A percentile compares a stretch with the other conserved stretches of the same genome.
phyloP scores from a whole-genome alignment of 2,797 vertebrate genomes.

The Lutjanus campechanus region DNA sequence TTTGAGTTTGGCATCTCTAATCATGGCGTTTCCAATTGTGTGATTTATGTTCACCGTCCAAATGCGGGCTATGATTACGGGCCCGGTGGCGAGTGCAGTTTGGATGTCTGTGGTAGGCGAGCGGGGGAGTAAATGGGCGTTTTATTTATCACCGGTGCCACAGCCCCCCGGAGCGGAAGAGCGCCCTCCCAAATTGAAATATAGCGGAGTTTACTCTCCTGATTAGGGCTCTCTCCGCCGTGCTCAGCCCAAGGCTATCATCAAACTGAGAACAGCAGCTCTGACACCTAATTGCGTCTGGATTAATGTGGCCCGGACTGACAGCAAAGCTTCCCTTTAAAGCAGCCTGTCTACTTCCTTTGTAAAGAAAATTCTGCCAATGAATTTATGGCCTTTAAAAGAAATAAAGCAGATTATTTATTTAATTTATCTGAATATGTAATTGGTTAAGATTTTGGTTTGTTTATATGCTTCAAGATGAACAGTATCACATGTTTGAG shows the following conservation, averaged over 20 bases:
- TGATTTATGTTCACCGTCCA: constrained; percentile 95
- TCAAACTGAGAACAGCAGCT: constrained; percentile 87
- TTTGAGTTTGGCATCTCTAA: constrained; percentile 89
- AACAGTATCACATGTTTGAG: not conserved
- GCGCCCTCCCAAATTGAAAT: constrained; percentile 98
- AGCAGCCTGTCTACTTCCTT: constrained; percentile 5
- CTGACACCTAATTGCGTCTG: constrained; percentile 96
- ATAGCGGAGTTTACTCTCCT: constrained; percentile 99
- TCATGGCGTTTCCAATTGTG: constrained; percentile 91
- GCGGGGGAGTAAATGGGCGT: constrained; percentile 93
- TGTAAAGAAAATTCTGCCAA: not conserved
- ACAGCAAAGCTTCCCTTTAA: constrained; percentile 80
- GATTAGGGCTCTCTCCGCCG: constrained; percentile 91
- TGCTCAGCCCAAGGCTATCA: constrained; percentile 93
- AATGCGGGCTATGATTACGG: constrained; percentile 92
- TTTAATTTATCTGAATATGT: not conserved
- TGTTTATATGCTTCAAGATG: not conserved
- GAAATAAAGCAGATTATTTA: not conserved
- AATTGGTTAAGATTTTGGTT: not conserved
- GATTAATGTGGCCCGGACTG: constrained; percentile 94
- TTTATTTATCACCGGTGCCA: constrained; percentile 98
- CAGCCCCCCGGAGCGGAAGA: constrained; percentile 96
- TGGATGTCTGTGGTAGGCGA: constrained; percentile 86
- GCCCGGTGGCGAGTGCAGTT: constrained; percentile 90
- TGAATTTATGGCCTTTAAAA: constrained; percentile 1